Percentiles rank a stretch among this genome's conserved stretches.
phyloP scores from a whole-genome alignment of 2,888 invertebrate genomes.

The Caenorhabditis zanzibari region DNA sequence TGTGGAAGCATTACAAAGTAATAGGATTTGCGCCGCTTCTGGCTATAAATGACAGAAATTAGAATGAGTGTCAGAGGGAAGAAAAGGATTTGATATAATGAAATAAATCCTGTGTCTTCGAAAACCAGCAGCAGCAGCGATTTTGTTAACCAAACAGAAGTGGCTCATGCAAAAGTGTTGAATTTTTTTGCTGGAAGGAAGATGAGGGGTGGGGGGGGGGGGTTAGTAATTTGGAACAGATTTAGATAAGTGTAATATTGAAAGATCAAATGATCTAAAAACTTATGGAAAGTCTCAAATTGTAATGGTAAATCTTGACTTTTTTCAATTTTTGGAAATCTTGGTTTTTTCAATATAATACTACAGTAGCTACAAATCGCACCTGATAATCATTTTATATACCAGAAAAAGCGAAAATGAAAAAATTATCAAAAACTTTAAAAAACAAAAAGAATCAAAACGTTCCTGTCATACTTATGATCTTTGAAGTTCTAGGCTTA shows the following conservation, averaged over 20 bases:
- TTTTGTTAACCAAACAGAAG: neutral
- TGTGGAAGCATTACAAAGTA: slow-evolving; percentile 35
- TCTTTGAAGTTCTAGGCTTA: too few relatives aligned
- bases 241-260: neutral
- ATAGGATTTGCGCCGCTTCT: slow-evolving; percentile 23
- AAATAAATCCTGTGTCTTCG: neutral
- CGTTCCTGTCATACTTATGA: too few relatives aligned
- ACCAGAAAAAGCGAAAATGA: too few relatives aligned
- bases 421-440: too few relatives aligned
- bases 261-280: slow-evolving; percentile 4
- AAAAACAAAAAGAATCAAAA: too few relatives aligned
- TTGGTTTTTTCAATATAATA: too few relatives aligned
- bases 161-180: neutral
- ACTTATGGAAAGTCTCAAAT: neutral
- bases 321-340: too few relatives aligned
- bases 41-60: slow-evolving; percentile 11
- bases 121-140: neutral
- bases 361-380: too few relatives aligned
- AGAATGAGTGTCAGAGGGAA: neutral
- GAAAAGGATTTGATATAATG: neutral
- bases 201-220: too few relatives aligned
- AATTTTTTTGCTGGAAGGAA: neutral
- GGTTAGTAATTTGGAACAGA: neutral
- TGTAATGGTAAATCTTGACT: too few relatives aligned
- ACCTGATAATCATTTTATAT: too few relatives aligned